Evolutionary conservation across 2,797 vertebrate genomes (phyloP).

Genomic region (Helicolenus hilgendorfi): DNA sequence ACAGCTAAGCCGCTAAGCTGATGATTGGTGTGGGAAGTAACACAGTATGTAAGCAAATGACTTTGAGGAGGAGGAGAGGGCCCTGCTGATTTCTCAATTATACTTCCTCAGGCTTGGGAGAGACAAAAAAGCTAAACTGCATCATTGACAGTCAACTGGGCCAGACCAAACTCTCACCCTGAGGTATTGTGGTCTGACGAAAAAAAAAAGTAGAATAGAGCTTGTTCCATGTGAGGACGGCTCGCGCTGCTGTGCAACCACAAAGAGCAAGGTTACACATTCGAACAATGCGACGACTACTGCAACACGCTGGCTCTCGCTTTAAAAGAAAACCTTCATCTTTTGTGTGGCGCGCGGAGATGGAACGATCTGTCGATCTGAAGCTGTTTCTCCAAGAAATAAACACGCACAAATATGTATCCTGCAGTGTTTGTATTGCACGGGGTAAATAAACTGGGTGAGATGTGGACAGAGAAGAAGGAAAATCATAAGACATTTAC

Average conservation of each 20-base stretch:
- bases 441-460: slow-evolving; percentile 1
- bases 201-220: slow-evolving; percentile 69
- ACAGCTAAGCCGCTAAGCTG: slow-evolving; percentile 91
- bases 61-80: slow-evolving; percentile 86
- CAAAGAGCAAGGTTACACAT: slow-evolving; percentile 62
- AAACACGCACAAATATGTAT: slow-evolving; percentile 25
- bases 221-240: slow-evolving; percentile 51
- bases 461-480: background rate
- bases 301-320: slow-evolving; percentile 7
- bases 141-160: slow-evolving; percentile 85
- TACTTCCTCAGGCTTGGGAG: slow-evolving; percentile 80
- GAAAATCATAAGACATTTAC: slow-evolving; percentile 31
- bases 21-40: slow-evolving; percentile 89
- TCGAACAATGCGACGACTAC: slow-evolving; percentile 54
- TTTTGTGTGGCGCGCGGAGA: slow-evolving; percentile 35
- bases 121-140: slow-evolving; percentile 83
- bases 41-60: slow-evolving; percentile 91
- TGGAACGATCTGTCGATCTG: slow-evolving; percentile 45
- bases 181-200: slow-evolving; percentile 72
- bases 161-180: slow-evolving; percentile 73
- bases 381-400: slow-evolving; percentile 18
- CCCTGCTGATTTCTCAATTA: slow-evolving; percentile 92
- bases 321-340: slow-evolving; percentile 54
- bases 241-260: slow-evolving; percentile 61
- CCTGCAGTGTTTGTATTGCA: slow-evolving; percentile 22